Conservation (phyloP, 1,140 invertebrate species). For the Pseudoatta argentina region DNA sequence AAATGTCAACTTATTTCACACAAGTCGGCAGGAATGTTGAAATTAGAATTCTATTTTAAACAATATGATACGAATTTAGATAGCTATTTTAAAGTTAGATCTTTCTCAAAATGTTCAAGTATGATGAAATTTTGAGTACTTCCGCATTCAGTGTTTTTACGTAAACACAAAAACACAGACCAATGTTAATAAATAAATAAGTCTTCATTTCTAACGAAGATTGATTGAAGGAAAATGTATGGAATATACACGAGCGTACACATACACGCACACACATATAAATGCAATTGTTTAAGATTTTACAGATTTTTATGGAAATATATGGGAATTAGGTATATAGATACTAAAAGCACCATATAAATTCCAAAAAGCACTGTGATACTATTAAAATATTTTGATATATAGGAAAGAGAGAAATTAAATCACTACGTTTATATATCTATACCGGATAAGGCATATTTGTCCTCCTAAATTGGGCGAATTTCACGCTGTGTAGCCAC, state of each 20-base stretch:
- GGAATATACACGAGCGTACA: neutral
- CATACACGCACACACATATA: too few species aligned
- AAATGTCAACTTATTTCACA: neutral
- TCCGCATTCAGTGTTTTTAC: neutral
- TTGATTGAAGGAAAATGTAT: neutral
- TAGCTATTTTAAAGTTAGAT: neutral
- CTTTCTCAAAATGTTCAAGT: neutral
- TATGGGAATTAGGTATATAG: neutral
- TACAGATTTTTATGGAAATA: neutral
- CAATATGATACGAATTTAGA: too few species aligned
- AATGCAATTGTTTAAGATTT: neutral
- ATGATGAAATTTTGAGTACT: neutral
- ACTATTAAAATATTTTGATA: neutral
- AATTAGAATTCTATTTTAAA: neutral
- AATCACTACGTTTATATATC: neutral
- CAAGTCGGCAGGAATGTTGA: neutral
- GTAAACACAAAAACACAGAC: neutral
- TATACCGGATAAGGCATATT: conserved; percentile 2
- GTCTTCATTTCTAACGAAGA: neutral
- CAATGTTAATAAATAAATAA: neutral
- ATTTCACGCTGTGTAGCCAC: conserved; percentile 17
- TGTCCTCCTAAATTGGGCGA: conserved; percentile 2
- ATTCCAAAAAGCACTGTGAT: neutral
- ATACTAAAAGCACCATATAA: too few species aligned
- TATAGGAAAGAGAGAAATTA: neutral